Percentiles rank a stretch among this genome's conserved stretches.
Evolutionary conservation across 2,888 invertebrate species (phyloP).

Genomic region (Conistra vaccinii): DNA sequence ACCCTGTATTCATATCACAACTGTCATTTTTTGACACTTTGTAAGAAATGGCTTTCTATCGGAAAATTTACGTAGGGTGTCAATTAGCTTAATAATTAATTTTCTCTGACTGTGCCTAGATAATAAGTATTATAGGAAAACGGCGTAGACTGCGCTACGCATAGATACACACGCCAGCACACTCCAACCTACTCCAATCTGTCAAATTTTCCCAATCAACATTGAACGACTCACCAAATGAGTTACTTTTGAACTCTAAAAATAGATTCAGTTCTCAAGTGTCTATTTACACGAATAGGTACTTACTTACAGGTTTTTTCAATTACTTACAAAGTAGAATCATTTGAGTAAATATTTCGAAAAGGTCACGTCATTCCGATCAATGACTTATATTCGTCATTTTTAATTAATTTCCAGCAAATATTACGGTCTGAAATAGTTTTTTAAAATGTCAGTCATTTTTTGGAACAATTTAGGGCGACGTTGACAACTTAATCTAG

Average conservation of each 20-base stretch:
- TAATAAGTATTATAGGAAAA: neutral
- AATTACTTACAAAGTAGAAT: slow-evolving; percentile 12
- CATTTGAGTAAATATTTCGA: neutral
- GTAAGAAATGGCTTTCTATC: neutral
- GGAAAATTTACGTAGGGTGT: neutral
- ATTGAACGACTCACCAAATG: neutral
- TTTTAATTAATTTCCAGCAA: neutral
- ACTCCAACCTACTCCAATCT: too few species aligned
- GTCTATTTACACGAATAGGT: neutral
- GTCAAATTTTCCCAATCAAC: too few species aligned
- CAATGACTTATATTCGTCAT: too few species aligned
- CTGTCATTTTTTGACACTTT: neutral
- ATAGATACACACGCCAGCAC: too few species aligned
- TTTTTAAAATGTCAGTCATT: slow-evolving; percentile 1
- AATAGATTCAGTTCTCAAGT: neutral
- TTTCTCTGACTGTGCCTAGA: neutral
- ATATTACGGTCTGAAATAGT: neutral
- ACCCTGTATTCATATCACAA: too few species aligned
- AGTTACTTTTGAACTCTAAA: neutral
- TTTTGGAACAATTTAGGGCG: neutral
- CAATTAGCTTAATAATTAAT: neutral
- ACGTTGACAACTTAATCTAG: slow-evolving; percentile 25
- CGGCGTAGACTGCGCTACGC: too few species aligned
- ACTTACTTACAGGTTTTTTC: neutral
- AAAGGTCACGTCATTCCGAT: slow-evolving; percentile 13